These are phyloP conservation scores for Listronotus bonariensis DNA, from an alignment of 1,140 invertebrate species.

Conservation along the genomic window DNA sequence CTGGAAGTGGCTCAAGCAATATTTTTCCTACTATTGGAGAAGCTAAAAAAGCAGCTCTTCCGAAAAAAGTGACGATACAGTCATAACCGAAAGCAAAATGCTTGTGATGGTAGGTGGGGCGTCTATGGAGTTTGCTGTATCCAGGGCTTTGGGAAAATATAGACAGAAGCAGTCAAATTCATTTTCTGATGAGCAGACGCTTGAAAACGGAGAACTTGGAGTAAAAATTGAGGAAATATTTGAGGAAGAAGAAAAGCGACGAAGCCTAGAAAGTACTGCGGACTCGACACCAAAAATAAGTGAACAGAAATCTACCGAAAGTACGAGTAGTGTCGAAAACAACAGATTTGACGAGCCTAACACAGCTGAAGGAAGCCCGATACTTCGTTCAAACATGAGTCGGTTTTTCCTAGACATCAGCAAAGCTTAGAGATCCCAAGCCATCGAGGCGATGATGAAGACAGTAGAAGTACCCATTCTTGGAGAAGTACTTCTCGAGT, in stretches of 20 bases:
- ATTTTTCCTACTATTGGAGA: slow-evolving; percentile 77
- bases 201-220: slow-evolving; percentile 59
- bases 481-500: slow-evolving; percentile 82
- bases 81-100: slow-evolving; percentile 48
- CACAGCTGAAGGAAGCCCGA: slow-evolving; percentile 65
- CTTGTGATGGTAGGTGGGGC: slow-evolving; percentile 63
- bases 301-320: slow-evolving; percentile 55
- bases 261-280: slow-evolving; percentile 43
- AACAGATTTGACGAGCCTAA: slow-evolving; percentile 46
- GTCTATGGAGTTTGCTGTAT: slow-evolving; percentile 83
- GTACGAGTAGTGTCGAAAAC: slow-evolving; percentile 51
- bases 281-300: slow-evolving; percentile 53
- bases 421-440: slow-evolving; percentile 80
- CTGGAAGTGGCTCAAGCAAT: slow-evolving; percentile 63
- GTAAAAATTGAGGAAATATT: slow-evolving; percentile 57
- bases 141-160: slow-evolving; percentile 80
- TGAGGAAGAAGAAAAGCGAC: slow-evolving; percentile 52
- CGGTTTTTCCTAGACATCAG: slow-evolving; percentile 71
- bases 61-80: slow-evolving; percentile 60
- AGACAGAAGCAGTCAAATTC: slow-evolving; percentile 74
- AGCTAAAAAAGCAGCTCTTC: slow-evolving; percentile 65
- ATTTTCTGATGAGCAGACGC: slow-evolving; percentile 66
- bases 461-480: slow-evolving; percentile 83
- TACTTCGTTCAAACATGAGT: slow-evolving; percentile 60
- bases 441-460: slow-evolving; percentile 76